phyloP scores from a whole-genome alignment of 1,140 invertebrate genomes.

The Neodiprion fabricii region DNA sequence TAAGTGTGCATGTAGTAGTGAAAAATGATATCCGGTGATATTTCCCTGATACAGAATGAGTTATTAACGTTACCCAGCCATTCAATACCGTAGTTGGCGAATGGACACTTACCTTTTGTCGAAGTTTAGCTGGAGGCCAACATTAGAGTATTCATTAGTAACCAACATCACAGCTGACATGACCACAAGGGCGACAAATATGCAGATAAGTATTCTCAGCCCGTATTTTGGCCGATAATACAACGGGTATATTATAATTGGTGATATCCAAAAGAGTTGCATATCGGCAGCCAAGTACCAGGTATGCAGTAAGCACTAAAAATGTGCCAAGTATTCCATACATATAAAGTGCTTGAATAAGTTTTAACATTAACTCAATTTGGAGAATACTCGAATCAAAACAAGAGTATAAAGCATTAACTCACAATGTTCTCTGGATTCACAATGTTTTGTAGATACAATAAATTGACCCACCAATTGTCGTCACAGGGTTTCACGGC shows the following conservation, averaged over 20 bases:
- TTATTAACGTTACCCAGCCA: not conserved
- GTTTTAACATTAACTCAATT: not conserved
- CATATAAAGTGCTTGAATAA: not conserved
- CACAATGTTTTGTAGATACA: not conserved
- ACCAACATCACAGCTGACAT: not conserved
- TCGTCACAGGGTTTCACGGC: not conserved
- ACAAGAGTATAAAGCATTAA: not conserved
- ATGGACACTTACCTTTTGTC: not conserved
- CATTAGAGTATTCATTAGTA: not conserved
- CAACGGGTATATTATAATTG: constrained; percentile 58
- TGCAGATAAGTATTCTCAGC: constrained; percentile 9
- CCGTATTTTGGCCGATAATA: constrained; percentile 28
- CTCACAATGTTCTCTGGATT: not conserved
- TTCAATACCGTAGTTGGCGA: not conserved
- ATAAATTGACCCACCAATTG: not conserved
- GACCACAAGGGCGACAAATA: not conserved
- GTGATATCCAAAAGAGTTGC: constrained; percentile 71
- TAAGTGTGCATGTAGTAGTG: constrained; percentile 48
- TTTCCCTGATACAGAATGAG: not conserved
- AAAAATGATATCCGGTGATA: constrained; percentile 13
- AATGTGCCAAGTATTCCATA: not conserved
- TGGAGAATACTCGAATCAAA: not conserved
- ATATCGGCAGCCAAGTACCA: constrained; percentile 74
- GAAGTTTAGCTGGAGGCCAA: too few species aligned
- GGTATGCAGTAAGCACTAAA: constrained; percentile 67